Percentiles rank a stretch among this genome's conserved stretches.
phyloP scores from a whole-genome alignment of 2,113 vertebrate genomes.

The Trinectes maculatus region DNA sequence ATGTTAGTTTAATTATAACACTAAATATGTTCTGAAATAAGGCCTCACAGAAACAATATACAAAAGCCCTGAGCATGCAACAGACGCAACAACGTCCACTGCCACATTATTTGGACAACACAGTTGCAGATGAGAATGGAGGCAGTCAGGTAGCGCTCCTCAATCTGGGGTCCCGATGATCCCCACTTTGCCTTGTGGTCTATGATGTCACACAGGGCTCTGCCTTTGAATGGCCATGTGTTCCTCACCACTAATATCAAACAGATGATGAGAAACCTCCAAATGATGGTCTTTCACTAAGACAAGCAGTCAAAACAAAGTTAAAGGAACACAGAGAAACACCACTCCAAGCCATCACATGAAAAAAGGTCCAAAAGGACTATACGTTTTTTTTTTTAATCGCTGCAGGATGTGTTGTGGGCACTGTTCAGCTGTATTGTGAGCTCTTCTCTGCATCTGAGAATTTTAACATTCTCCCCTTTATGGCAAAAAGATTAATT shows the following conservation, averaged over 20 bases:
- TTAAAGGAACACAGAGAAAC: slow-evolving; percentile 81
- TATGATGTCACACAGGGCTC: slow-evolving; percentile 83
- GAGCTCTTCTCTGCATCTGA: slow-evolving; percentile 42
- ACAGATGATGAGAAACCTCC: slow-evolving; percentile 85
- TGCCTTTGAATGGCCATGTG: slow-evolving; percentile 85
- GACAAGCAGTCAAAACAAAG: slow-evolving; percentile 86
- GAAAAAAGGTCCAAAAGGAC: slow-evolving; percentile 68
- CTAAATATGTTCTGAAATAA: background rate
- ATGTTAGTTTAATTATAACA: slow-evolving; percentile 6
- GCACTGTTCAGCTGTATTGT: slow-evolving; percentile 39
- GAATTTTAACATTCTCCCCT: slow-evolving; percentile 26
- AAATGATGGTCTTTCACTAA: slow-evolving; percentile 83
- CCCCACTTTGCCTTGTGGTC: slow-evolving; percentile 78
- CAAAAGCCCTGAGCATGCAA: background rate
- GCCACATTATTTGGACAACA: slow-evolving; percentile 32
- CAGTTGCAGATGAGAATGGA: slow-evolving; percentile 48
- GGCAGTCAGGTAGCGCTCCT: slow-evolving; percentile 72
- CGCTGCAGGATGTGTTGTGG: slow-evolving; percentile 71
- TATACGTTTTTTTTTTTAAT: slow-evolving; percentile 63
- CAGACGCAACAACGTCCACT: slow-evolving; percentile 2
- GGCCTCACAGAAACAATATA: background rate
- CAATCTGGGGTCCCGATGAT: slow-evolving; percentile 70
- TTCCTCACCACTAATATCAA: slow-evolving; percentile 87
- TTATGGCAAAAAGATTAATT: background rate
- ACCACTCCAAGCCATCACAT: slow-evolving; percentile 69